Evolutionary conservation across 2,888 invertebrate species (phyloP), one percentile per base, ranked within the genome.

Genomic region (Baronia brevicornis): DNA sequence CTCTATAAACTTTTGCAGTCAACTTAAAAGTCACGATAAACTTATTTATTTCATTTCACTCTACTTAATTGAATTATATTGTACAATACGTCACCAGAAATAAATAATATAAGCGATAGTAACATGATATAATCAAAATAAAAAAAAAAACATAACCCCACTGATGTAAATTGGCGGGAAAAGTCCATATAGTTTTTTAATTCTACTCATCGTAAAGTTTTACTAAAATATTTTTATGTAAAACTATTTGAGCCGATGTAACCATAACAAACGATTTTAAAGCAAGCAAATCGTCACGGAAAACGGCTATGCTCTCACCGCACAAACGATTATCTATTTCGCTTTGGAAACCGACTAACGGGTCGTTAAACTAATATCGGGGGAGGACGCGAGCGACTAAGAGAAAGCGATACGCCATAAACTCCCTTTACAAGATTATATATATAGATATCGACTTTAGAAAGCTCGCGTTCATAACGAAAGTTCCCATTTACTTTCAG

Each of bases 281-380:
- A 41, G 44, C 21, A 25, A 46, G 44, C 44, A 44, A 45, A 44
- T 37, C 40, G 41, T 41, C 43, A 42, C 50, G 41, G 59, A 57
- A 60, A 58, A 52, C 41, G 43, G 43, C 40, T 25, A 4, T 33
- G 44, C 61, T 68, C 66, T 67, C 69, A 56, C 66, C 49, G 43
- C 39, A 42, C 48, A 57, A 70, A 65, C 60, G 59, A 57, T 60
- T 60, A 56, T 51, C 50, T 46, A 55, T 60, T 63, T 57, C 47
- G 46, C 42, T 48, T 54, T 59, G 44, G 55, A 54, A 60, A 59
- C 50, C 39, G 58, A 41, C 35, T 40, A 26, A 47, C 40, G 41
- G 36, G 43, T 45, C 41, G 39, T 51, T 48, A 44, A 35, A 45
- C 38, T 46, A 34, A 39, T 40, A 41, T 33, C 41, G 43, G 24